Evolutionary conservation across 2,888 invertebrate genomes (phyloP), one percentile per base, ranked within the genome.

Genomic region (Amiota minor): DNA sequence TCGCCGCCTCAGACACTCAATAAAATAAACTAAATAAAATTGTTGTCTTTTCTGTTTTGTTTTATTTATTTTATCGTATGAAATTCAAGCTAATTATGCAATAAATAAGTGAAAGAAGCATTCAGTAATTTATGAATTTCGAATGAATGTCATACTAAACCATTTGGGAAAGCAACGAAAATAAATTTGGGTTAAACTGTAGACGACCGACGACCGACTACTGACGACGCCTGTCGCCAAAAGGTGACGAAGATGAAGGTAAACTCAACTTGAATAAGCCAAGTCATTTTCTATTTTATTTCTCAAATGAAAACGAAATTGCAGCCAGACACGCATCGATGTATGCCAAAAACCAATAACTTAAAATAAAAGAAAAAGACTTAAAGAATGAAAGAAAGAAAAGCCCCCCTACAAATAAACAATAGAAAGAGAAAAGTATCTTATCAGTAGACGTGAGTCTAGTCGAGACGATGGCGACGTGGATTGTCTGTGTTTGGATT

Each of bases 311-410:
- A 46, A 16, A 45, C 12, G 50, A 35, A 68, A 68, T 68, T 20
- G 50, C 67, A 50, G 23, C 18, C 50, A 68, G 49, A 50, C 67
- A 68, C 67, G 67, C 67, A 68, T 12, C 67, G 35, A 18, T 20
- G 67, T 68, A 68, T 68, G 67, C 50, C 67, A 68, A 68, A 50
- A 53, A 23, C 67, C 35, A 68, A 68, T 68, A 68, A 68, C 67
- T 68, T 23, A 68, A 50, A 67, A 56, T 16, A 56, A 20, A 18
- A 8, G 20, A 67, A 49, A 20, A 67, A 47, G 47, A 16, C 35
- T 11, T 47, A 14, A 53, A n/a, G 47, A 65, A 65, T 11, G 16
- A 18, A 11, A 47, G 46, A 16, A 53, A 53, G 14, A 53, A 53
- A 53, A 14, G 11, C 50, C 14, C 53, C 2, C 53, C 53, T 14